A percentile compares a stretch with the other conserved stretches of the same genome.
Evolutionary conservation across 1,140 invertebrate genomes (phyloP).

Genomic region (Lucilia cuprina): DNA sequence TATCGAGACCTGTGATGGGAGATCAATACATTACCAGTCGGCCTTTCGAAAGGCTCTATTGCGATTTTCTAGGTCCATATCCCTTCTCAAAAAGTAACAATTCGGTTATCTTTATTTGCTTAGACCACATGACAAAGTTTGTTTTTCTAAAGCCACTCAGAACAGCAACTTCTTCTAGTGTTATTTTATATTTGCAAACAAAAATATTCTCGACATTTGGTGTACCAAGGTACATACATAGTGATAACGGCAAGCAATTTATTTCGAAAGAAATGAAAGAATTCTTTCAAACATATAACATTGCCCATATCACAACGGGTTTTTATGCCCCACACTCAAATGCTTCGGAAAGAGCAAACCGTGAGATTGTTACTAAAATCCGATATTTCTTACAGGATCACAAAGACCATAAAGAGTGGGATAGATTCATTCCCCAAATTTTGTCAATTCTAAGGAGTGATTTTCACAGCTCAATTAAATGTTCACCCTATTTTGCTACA

Average conservation of each 20-base stretch:
- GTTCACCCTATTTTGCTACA: neutral
- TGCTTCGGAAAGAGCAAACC: neutral
- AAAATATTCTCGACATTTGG: neutral
- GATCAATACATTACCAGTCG: neutral
- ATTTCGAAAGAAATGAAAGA: constrained; percentile 5
- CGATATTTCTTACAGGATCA: constrained; percentile 13
- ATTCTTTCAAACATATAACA: neutral
- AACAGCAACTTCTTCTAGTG: neutral
- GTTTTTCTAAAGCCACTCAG: neutral
- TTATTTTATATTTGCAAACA: neutral
- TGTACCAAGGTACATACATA: neutral
- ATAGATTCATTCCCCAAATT: neutral
- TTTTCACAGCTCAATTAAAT: constrained; percentile 3
- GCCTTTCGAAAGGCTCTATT: neutral
- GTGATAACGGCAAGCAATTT: neutral
- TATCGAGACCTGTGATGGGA: neutral
- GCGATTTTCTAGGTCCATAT: neutral
- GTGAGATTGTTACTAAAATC: neutral
- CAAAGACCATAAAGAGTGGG: neutral
- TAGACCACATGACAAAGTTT: neutral
- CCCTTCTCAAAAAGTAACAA: neutral
- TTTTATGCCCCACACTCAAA: neutral
- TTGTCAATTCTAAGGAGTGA: neutral
- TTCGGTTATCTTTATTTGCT: neutral
- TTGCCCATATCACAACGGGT: neutral